Conservation (phyloP, 2,797 vertebrate genomes). For the Apodemus agrarius region DNA sequence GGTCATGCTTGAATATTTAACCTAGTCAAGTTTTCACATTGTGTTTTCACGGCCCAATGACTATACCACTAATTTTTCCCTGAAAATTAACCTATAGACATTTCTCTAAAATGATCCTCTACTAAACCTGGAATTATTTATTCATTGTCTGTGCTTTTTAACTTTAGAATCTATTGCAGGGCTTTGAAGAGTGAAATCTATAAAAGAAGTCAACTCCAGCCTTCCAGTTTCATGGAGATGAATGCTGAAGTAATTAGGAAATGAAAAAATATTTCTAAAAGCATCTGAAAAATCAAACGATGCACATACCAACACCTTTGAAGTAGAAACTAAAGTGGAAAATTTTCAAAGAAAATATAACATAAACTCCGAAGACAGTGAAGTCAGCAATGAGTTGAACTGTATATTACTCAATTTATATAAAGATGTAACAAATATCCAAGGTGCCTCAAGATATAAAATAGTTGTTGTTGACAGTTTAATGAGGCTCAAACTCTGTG, state of each 20-base stretch:
- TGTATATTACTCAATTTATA: conserved; percentile 62
- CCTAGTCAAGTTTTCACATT: conserved; percentile 57
- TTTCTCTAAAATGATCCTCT: conserved; percentile 51
- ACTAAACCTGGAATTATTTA: conserved; percentile 38
- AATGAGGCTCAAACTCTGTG: conserved; percentile 63
- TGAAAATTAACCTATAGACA: conserved; percentile 69
- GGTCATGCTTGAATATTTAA: conserved; percentile 68
- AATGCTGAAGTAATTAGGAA: background rate
- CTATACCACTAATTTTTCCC: conserved; percentile 62
- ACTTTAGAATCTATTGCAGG: conserved; percentile 29
- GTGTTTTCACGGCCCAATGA: conserved; percentile 67
- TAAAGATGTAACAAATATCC: conserved; percentile 52
- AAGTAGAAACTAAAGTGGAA: conserved; percentile 49
- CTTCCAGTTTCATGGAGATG: background rate
- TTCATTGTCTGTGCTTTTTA: conserved; percentile 11
- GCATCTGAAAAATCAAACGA: conserved; percentile 12
- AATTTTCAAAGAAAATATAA: conserved; percentile 24
- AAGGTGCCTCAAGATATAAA: conserved; percentile 70
- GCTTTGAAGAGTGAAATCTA: conserved; percentile 52
- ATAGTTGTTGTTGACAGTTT: conserved; percentile 72
- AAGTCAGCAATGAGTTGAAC: conserved; percentile 32
- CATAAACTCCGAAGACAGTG: conserved; percentile 7
- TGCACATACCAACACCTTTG: background rate
- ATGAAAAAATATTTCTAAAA: conserved; percentile 14
- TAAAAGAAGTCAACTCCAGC: background rate